Percentiles rank a stretch among this genome's conserved stretches.
Evolutionary conservation across 2,797 vertebrate species (phyloP).

Genomic region (Poeciliopsis gracilis): DNA sequence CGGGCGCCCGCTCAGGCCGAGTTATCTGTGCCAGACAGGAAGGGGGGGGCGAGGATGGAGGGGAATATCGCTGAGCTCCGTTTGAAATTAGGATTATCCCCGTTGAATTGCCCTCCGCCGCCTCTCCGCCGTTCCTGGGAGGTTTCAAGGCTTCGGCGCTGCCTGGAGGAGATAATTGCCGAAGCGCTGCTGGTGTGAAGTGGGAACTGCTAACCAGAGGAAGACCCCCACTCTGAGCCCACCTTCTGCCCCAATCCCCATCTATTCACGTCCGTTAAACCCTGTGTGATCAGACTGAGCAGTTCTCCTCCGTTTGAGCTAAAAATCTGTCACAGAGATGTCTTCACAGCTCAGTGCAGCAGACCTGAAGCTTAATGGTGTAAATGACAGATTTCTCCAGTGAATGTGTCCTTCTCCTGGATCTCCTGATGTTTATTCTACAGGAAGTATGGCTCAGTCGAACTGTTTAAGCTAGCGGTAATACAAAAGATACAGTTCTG

Average conservation of each 20-base stretch:
- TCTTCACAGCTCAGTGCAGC: conserved; percentile 44
- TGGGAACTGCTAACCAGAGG: conserved; percentile 48
- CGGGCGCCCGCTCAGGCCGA: conserved; percentile 54
- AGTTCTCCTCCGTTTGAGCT: conserved; percentile 17
- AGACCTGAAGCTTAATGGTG: conserved; percentile 20
- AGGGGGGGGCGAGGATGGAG: conserved; percentile 42
- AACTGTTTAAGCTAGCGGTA: conserved; percentile 4
- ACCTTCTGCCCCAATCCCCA: conserved; percentile 18
- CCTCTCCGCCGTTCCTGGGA: conserved; percentile 68
- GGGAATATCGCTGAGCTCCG: conserved; percentile 75
- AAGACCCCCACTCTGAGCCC: conserved; percentile 50
- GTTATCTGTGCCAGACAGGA: conserved; percentile 80
- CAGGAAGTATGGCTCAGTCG: conserved; percentile 38
- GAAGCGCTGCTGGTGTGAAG: conserved; percentile 59
- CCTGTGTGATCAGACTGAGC: conserved; percentile 39
- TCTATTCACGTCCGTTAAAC: conserved; percentile 53
- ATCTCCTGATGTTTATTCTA: background rate
- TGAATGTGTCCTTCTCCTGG: background rate
- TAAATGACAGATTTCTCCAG: conserved; percentile 46
- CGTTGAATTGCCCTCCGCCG: conserved; percentile 58
- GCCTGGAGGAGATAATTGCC: conserved; percentile 75
- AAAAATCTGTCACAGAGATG: conserved; percentile 30
- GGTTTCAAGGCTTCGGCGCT: conserved; percentile 64
- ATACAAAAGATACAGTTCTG: background rate
- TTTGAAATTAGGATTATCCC: conserved; percentile 81